Conservation (phyloP, 2,113 vertebrate species). For the Nannospalax galili region DNA sequence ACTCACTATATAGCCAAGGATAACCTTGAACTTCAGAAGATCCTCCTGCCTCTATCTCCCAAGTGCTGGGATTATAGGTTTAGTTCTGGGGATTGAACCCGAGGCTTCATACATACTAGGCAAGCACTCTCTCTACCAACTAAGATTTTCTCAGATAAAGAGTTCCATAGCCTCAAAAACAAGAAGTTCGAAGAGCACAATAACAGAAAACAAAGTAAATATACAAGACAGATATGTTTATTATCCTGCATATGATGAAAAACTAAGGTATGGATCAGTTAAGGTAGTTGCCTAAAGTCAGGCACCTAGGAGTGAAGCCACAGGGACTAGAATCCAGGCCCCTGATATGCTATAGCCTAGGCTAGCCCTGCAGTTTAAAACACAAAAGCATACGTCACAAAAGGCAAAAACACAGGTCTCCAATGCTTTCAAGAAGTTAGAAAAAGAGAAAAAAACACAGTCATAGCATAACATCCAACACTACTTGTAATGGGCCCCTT, state of each 20-base stretch:
- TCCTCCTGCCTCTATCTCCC: neutral
- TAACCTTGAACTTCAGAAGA: neutral
- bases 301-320: conserved; percentile 10
- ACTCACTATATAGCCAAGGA: neutral
- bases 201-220: conserved; percentile 50
- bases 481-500: neutral
- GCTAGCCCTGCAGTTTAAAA: neutral
- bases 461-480: neutral
- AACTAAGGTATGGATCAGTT: conserved; percentile 9
- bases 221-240: neutral
- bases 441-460: neutral
- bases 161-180: conserved; percentile 17
- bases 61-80: neutral
- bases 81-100: neutral
- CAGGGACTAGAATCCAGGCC: conserved; percentile 9
- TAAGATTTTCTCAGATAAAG: conserved; percentile 30
- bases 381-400: neutral
- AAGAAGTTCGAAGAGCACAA: conserved; percentile 33
- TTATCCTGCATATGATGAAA: neutral
- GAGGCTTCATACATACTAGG: neutral
- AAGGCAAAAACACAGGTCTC: conserved; percentile 21
- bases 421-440: conserved; percentile 23
- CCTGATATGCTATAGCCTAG: neutral
- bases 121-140: neutral
- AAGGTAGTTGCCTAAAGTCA: conserved; percentile 26